Base-by-base conservation (phyloP, 2,113 vertebrate genomes). In the Xenus cinereus region DNA sequence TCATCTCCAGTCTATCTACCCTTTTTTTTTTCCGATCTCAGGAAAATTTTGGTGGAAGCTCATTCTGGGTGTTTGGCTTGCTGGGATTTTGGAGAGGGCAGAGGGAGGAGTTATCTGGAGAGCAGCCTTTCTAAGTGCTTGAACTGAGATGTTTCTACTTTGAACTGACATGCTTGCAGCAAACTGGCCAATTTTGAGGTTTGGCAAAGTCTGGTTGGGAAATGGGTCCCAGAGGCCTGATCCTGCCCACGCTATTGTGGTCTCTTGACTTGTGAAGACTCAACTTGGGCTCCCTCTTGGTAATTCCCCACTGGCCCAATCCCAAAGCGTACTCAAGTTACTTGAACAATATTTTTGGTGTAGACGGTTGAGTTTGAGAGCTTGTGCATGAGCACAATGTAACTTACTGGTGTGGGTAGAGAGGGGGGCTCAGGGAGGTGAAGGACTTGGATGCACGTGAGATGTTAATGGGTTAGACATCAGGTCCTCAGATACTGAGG, bases 381-480 rank as follows among this genome's bases (percentile, higher is more conserved):
- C 16, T 24, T 23, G 10, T 64, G 37, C 18, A 7, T 64, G 12
- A 45, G 22, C 33, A 67, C 11, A 4, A 18, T 45, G 37, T 12
- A 75, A 37, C 37, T 74, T 53, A 10, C 14, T 39, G 14, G 4
- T 33, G 60, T 83, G 37, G 35, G 43, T 68, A 18, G 21, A n/a
- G 37, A 68, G 21, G 10, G 7, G 24, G 4, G 8, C 62, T 75
- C 56, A 64, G 43, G n/a, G 43, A 83, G 12, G 7, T 0, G 6
- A 18, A 26, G 45, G 57, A 8, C 39, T 35, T 66, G 21, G 72
- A 30, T 27, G 45, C 26, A 41, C 0, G 0, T 3, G 43, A 28
- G 35, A 30, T 9, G 21, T 50, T 51, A 20, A 0, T 18, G 32
- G n/a, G 30, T 69, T 45, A n/a, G 64, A 8, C 17, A 5, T 59